Evolutionary conservation across 2,797 vertebrate species (phyloP).

Genomic region (Erethizon dorsatum): DNA sequence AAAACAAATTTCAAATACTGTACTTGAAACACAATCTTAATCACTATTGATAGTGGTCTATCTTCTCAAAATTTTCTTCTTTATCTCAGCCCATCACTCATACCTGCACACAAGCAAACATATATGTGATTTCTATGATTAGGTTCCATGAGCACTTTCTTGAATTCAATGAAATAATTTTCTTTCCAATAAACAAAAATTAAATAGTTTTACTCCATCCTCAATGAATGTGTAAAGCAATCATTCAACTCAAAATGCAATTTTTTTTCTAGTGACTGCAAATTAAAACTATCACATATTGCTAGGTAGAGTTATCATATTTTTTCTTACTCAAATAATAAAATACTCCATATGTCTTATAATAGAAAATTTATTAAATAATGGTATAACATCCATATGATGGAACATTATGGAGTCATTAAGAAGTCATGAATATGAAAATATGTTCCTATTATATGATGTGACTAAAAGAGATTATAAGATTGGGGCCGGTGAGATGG

Average conservation of each 20-base stretch:
- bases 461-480: neutral
- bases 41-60: neutral
- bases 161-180: conserved; percentile 18
- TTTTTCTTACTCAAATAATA: conserved; percentile 31
- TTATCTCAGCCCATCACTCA: neutral
- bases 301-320: conserved; percentile 32
- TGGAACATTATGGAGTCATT: conserved; percentile 18
- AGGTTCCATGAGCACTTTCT: neutral
- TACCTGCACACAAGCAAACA: neutral
- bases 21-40: neutral
- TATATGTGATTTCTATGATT: conserved; percentile 22
- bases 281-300: conserved; percentile 25
- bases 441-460: neutral
- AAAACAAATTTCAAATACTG: conserved; percentile 35
- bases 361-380: conserved; percentile 27
- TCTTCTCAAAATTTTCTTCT: conserved; percentile 20
- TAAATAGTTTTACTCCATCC: neutral
- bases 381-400: neutral
- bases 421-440: conserved; percentile 57
- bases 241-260: conserved; percentile 52
- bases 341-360: neutral
- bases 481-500: neutral
- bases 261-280: conserved; percentile 33
- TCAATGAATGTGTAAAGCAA: neutral
- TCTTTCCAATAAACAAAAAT: conserved; percentile 33